A percentile compares a stretch with the other conserved stretches of the same genome.
These are phyloP conservation scores for Anoplolepis gracilipes DNA, from an alignment of 1,140 invertebrate species.

Conservation along the genomic window DNA sequence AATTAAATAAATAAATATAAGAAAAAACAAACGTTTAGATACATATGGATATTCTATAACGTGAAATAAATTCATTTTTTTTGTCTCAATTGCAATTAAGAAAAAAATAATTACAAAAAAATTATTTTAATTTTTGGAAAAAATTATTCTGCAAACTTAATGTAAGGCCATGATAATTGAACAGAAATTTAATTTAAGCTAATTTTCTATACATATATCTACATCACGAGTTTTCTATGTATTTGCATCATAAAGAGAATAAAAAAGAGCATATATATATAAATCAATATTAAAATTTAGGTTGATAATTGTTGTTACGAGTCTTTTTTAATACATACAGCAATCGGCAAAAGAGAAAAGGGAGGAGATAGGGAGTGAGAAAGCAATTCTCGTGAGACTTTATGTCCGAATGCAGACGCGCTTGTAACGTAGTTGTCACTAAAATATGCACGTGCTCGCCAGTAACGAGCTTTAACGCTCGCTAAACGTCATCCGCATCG, in stretches of 20 bases:
- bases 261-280: slow-evolving; percentile 41
- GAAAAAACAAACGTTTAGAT: background rate
- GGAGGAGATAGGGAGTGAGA: slow-evolving; percentile 25
- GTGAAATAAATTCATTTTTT: background rate
- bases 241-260: background rate
- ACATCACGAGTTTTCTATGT: background rate
- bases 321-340: slow-evolving; percentile 81
- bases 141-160: slow-evolving; percentile 5
- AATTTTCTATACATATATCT: too few species aligned
- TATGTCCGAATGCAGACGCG: slow-evolving; percentile 32
- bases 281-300: slow-evolving; percentile 1
- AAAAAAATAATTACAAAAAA: background rate
- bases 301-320: slow-evolving; percentile 70
- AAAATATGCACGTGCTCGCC: slow-evolving; percentile 43
- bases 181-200: background rate
- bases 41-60: background rate
- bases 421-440: slow-evolving; percentile 35
- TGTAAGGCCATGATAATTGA: background rate
- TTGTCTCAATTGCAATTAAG: background rate
- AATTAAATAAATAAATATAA: background rate
- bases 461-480: slow-evolving; percentile 46
- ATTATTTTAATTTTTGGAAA: background rate
- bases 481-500: slow-evolving; percentile 44
- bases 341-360: slow-evolving; percentile 69
- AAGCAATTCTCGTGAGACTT: slow-evolving; percentile 34